Evolutionary conservation across 2,797 vertebrate genomes (phyloP).

Genomic region (Artibeus jamaicensis): DNA sequence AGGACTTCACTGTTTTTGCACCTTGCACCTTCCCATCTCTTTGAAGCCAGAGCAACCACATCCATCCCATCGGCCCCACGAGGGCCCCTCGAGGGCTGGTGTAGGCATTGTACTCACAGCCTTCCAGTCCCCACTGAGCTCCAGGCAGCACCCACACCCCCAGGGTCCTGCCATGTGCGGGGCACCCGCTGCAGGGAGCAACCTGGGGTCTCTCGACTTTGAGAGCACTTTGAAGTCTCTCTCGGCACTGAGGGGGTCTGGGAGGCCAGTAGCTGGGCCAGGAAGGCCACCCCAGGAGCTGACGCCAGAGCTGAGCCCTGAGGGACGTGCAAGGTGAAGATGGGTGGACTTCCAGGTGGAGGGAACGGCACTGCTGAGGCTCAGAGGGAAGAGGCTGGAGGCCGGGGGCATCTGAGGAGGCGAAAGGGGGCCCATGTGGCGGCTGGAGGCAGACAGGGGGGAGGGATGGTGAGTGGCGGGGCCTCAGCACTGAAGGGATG

Average conservation of each 20-base stretch:
- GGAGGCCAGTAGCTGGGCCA: background rate
- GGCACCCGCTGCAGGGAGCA: background rate
- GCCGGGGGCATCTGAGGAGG: background rate
- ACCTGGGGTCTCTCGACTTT: background rate
- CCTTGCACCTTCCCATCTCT: background rate
- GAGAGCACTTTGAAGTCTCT: too few relatives aligned
- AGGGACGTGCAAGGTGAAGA: background rate
- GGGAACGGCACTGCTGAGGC: fast-evolving
- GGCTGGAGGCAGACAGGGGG: background rate
- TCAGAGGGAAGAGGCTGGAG: background rate
- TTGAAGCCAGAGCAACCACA: background rate
- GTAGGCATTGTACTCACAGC: too few relatives aligned
- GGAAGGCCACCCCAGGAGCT: background rate
- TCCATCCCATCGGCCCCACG: background rate
- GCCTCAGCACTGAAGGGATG: background rate
- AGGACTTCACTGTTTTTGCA: background rate
- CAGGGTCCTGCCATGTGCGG: fast-evolving
- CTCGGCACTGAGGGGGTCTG: background rate
- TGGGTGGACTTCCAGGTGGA: fast-evolving
- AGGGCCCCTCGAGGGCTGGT: background rate
- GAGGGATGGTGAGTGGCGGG: fast-evolving
- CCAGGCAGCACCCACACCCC: background rate
- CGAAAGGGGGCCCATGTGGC: fast-evolving
- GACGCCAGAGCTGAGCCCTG: background rate
- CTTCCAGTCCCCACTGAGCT: background rate